Conservation (phyloP, 2,797 vertebrate genomes). For the Periparus ater region DNA sequence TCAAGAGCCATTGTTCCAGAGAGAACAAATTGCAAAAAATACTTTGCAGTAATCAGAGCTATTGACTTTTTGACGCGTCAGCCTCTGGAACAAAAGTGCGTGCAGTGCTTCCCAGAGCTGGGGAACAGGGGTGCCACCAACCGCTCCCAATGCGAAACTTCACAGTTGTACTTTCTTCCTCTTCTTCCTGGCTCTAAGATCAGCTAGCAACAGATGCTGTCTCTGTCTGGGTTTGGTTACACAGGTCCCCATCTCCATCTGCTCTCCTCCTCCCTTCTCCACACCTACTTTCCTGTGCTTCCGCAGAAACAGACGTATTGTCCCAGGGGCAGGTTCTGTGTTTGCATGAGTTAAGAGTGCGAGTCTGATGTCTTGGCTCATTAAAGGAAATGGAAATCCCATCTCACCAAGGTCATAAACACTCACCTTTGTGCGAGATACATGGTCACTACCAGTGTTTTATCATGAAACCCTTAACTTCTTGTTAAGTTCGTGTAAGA, state of each 20-base stretch:
- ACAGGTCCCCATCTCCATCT: rapidly evolving
- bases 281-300: background rate
- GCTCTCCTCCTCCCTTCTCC: background rate
- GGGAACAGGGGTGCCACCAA: background rate
- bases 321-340: constrained; percentile 13
- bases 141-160: background rate
- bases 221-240: background rate
- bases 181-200: background rate
- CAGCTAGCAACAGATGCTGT: too few relatives aligned
- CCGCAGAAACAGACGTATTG: background rate
- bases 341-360: background rate
- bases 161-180: background rate
- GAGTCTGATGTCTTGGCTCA: constrained; percentile 28
- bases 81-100: background rate
- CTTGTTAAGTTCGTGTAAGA: background rate
- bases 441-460: background rate
- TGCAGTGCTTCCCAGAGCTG: background rate
- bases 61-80: background rate
- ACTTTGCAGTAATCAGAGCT: background rate
- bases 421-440: background rate
- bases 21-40: background rate
- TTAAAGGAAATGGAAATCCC: constrained; percentile 62
- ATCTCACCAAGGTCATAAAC: constrained; percentile 49
- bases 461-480: background rate
- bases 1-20: background rate